These are phyloP conservation scores for Gryllus bimaculatus DNA, from an alignment of 1,140 invertebrate genomes.

Conservation along the genomic window DNA sequence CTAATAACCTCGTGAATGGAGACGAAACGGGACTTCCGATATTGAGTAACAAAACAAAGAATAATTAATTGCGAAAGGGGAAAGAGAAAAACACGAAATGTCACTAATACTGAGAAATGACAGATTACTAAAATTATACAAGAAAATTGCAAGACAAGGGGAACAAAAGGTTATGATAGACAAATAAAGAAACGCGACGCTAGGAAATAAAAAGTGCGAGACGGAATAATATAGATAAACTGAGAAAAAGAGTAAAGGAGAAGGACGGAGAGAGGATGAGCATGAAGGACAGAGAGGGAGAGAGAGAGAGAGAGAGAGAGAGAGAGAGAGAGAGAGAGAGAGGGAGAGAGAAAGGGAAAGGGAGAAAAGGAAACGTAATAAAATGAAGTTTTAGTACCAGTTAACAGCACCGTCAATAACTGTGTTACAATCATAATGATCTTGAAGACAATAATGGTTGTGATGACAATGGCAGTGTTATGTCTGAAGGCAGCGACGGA, in stretches of 20 bases:
- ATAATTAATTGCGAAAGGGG: too few species aligned
- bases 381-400: not conserved
- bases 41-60: too few species aligned
- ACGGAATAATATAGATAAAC: not conserved
- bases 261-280: not conserved
- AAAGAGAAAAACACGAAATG: too few species aligned
- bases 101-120: too few species aligned
- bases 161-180: not conserved
- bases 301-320: not conserved
- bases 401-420: too few species aligned
- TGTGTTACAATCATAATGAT: too few species aligned
- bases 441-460: too few species aligned
- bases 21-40: too few species aligned
- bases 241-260: not conserved
- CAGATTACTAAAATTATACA: too few species aligned
- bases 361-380: not conserved
- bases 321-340: not conserved
- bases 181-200: not conserved
- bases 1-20: too few species aligned
- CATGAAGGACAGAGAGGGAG: not conserved
- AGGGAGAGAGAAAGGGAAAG: not conserved
- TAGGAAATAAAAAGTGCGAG: not conserved
- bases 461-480: too few species aligned
- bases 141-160: not conserved
- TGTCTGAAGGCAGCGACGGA: too few species aligned